Evolutionary conservation across 2,888 invertebrate species (phyloP), one percentile per base, ranked within the genome.

Genomic region (Tenodera sinensis): DNA sequence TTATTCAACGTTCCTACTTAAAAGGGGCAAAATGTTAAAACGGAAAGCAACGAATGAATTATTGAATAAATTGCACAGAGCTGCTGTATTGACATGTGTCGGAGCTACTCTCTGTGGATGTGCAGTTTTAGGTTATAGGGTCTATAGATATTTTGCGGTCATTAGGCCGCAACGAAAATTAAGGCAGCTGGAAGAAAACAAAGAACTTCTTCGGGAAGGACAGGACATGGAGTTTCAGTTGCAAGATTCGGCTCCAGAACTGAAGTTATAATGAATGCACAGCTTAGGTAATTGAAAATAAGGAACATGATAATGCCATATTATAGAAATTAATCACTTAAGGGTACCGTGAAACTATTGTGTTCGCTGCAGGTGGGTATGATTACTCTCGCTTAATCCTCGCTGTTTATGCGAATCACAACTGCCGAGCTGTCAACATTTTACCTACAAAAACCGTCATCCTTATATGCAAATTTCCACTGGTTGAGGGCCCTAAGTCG

Each of bases 71-170:
- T 91, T 95, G 71, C 95, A 95, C 91, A 94, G 94, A 92, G 95
- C 95, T 30, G 93, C 94, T 84, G 95, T 95, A 0, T 93, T 93
- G 71, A 92, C 93, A 28, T 95, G 95, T 91, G 92, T 95, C 83
- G 95, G 94, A 8, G 92, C 95, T 14, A 95, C 95, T 28, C 89
- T 94, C 0, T 94, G 93, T 91, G 95, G 95, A 83, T 93, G 93
- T 47, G 92, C 92, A 85, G 91, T 94, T 84, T 91, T 95, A 25
- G 94, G 94, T 71, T 90, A 93, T 90, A 93, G 94, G 89, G 93
- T 93, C 89, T 94, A 94, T 91, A 92, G 93, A 87, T 95, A 95
- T 91, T 93, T 94, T 89, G 94, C 94, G 0, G 93, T 94, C 15
- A 92, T 93, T 27, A 93, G 93, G 90, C 95, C 95, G 14, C 91